Conservation (phyloP, 2,113 vertebrate genomes). For the Calyptommatus sinebrachiatus region DNA sequence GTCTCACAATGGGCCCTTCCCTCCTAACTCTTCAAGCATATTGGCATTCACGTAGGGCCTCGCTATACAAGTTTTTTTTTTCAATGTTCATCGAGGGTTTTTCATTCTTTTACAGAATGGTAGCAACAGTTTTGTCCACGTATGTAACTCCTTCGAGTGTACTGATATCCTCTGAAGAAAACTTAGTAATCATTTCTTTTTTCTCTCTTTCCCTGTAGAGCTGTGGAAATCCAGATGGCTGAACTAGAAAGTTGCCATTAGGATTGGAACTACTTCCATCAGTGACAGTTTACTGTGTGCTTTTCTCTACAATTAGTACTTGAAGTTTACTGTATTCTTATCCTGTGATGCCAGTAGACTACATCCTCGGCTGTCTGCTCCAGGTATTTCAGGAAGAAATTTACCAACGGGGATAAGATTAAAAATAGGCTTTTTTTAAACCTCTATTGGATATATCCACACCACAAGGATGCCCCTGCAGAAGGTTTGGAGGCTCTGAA, state of each 20-base stretch:
- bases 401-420: background rate
- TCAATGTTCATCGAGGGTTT: too few relatives aligned
- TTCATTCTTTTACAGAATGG: background rate
- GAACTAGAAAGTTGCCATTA: slow-evolving; percentile 1
- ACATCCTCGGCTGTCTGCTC: background rate
- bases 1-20: too few relatives aligned
- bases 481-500: too few relatives aligned
- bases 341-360: background rate
- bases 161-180: slow-evolving; percentile 16
- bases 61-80: too few relatives aligned
- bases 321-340: background rate
- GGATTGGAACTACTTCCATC: background rate
- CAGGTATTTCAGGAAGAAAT: background rate
- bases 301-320: background rate
- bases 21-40: too few relatives aligned
- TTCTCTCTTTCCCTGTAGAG: slow-evolving; percentile 11
- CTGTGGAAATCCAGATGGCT: slow-evolving; percentile 9
- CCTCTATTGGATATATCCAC: too few relatives aligned
- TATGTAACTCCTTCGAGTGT: background rate
- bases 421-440: too few relatives aligned
- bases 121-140: too few relatives aligned
- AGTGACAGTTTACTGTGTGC: background rate
- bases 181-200: background rate
- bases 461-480: too few relatives aligned
- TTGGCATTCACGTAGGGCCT: too few relatives aligned